Conservation (phyloP, 2,113 vertebrate genomes). For the Ammodytes marinus region DNA sequence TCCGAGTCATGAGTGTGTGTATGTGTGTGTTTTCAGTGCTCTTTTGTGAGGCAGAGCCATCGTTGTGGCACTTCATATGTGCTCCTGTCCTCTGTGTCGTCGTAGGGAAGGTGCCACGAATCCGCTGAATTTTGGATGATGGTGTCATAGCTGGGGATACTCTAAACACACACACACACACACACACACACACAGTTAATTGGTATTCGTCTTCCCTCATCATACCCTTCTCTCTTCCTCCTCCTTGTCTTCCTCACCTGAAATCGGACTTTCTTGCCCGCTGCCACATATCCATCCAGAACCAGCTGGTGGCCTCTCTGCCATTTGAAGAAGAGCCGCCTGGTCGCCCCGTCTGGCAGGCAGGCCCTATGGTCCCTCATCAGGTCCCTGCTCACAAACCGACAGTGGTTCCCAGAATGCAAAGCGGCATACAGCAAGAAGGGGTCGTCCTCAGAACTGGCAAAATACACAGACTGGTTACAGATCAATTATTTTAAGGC, state of each 20-base stretch:
- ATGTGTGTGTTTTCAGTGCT: slow-evolving; percentile 18
- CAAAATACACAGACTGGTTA: not conserved
- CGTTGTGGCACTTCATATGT: slow-evolving; percentile 89
- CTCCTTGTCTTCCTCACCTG: slow-evolving; percentile 83
- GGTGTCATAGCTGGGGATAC: slow-evolving; percentile 88
- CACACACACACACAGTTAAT: slow-evolving; percentile 17
- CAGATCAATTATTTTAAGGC: not conserved
- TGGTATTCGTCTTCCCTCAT: not conserved
- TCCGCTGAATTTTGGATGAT: slow-evolving; percentile 89
- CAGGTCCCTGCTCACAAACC: slow-evolving; percentile 93
- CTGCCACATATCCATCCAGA: slow-evolving; percentile 43
- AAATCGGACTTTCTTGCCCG: slow-evolving; percentile 82
- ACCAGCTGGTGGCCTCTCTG: slow-evolving; percentile 94
- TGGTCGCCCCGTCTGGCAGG: slow-evolving; percentile 81
- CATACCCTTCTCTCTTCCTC: no score
- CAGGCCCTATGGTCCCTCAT: slow-evolving; percentile 98
- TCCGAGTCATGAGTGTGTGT: not conserved
- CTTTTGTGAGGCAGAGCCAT: slow-evolving; percentile 92
- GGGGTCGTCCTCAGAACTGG: slow-evolving; percentile 94
- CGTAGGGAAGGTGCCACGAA: slow-evolving; percentile 96
- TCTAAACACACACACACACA: slow-evolving; percentile 79
- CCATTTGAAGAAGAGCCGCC: slow-evolving; percentile 96
- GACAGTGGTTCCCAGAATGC: slow-evolving; percentile 92
- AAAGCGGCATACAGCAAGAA: slow-evolving; percentile 95
- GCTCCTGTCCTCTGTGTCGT: slow-evolving; percentile 86